These are phyloP conservation scores for Parnassius orleans DNA, from an alignment of 2,888 invertebrate genomes.

Conservation along the genomic window DNA sequence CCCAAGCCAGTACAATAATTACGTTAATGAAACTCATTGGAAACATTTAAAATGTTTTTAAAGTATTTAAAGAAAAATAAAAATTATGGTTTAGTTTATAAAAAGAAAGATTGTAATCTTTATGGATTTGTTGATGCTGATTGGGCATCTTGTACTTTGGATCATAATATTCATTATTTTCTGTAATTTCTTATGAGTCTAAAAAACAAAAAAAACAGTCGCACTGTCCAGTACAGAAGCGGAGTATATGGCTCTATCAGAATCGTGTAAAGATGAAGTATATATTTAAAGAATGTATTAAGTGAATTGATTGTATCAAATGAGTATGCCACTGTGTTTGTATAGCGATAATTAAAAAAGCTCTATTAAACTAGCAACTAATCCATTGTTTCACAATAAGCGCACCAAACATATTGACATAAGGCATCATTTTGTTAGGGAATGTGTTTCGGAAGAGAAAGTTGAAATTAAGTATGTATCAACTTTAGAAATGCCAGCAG, in stretches of 20 bases:
- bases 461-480: conserved; percentile 2
- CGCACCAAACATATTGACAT: conserved; percentile 9
- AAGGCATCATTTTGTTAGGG: conserved; percentile 7
- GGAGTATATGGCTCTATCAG: conserved; percentile 10
- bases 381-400: conserved; percentile 7
- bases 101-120: no score
- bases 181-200: conserved; percentile 20
- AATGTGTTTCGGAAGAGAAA: neutral
- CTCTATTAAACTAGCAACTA: conserved; percentile 3
- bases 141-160: no score
- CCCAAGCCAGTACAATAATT: no score
- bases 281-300: conserved; percentile 21
- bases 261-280: conserved; percentile 21
- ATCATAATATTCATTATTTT: neutral
- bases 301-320: neutral
- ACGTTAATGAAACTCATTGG: no score
- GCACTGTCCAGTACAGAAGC: no score
- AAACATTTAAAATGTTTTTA: no score
- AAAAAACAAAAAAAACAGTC: conserved; percentile 11
- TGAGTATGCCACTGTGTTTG: conserved; percentile 4
- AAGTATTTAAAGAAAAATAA: no score
- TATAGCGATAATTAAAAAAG: conserved; percentile 19
- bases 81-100: no score
- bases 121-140: no score
- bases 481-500: conserved; percentile 16